Conservation (phyloP, 2,888 invertebrate species). For the Hypselothyrea guttata region DNA sequence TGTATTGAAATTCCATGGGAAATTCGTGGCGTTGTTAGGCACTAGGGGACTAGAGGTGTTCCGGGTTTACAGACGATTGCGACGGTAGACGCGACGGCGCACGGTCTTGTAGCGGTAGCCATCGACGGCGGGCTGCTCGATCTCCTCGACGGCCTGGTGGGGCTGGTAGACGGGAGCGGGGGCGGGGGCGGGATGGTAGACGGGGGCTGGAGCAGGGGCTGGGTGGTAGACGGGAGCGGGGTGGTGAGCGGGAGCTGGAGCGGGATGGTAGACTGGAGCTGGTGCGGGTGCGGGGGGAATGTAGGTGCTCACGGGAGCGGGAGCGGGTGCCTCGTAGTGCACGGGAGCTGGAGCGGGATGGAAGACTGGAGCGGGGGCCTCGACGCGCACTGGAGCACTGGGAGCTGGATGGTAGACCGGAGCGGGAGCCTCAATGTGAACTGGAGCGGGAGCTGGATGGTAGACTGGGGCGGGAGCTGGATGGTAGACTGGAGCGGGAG, state of each 20-base stretch:
- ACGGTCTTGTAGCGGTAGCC: slow-evolving; percentile 78
- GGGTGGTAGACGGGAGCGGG: slow-evolving; percentile 23
- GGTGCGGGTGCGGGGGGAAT: slow-evolving; percentile 48
- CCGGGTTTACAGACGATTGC: slow-evolving; percentile 60
- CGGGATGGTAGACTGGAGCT: slow-evolving; percentile 28
- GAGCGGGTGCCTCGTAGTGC: slow-evolving; percentile 15
- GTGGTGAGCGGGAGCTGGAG: slow-evolving; percentile 32
- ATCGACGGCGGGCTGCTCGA: slow-evolving; percentile 71
- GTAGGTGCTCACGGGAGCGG: slow-evolving; percentile 45
- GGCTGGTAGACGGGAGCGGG: slow-evolving; percentile 27
- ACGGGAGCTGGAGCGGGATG: slow-evolving; percentile 44
- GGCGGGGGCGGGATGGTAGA: slow-evolving; percentile 29
- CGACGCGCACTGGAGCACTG: slow-evolving; percentile 9
- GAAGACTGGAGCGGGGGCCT: slow-evolving; percentile 14
- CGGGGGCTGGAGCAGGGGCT: slow-evolving; percentile 25
- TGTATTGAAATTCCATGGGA: slow-evolving; percentile 46
- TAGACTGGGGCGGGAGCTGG: slow-evolving; percentile 30
- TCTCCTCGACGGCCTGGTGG: slow-evolving; percentile 58
- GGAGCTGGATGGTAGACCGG: slow-evolving; percentile 25
- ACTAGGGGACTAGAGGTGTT: slow-evolving; percentile 35
- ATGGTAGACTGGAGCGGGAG: slow-evolving; percentile 32
- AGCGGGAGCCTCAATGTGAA: slow-evolving; percentile 20
- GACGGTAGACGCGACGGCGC: slow-evolving; percentile 75
- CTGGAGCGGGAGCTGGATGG: slow-evolving; percentile 37
- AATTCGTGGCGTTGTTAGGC: slow-evolving; percentile 47